Evolutionary conservation across 2,113 vertebrate genomes (phyloP), one percentile per base, ranked within the genome.

Genomic region (Galeopterus variegatus): DNA sequence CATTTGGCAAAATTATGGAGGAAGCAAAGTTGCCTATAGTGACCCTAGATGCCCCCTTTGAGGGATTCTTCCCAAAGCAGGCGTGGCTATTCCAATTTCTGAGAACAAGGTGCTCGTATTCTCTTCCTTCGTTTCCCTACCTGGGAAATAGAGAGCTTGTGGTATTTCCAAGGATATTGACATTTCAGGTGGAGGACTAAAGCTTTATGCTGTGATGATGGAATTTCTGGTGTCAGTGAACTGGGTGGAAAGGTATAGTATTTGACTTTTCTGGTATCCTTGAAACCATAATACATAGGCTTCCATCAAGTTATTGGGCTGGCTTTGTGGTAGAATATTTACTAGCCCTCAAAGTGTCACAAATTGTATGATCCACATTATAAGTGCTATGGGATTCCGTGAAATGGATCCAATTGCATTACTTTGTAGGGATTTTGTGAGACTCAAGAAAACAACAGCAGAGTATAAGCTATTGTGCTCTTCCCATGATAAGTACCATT

Each of bases 221-320:
- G 56, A n/a, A 91, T 96, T 88, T 90, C 67, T 94, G 91, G 94
- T 72, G 88, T 88, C n/a, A 52, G 60, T 52, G 80, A 80, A 4
- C n/a, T 94, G 58, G 60, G 52, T 80, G n/a, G 58, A 79, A 60
- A 93, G 36, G 28, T 81, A 24, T 21, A 96, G 80, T 92, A 76
- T 92, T 80, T 69, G 72, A 76, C 93, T 45, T 89, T 88, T 95
- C 65, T 80, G 62, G 48, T 62, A 85, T 89, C 52, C 31, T 90
- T 62, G 52, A 86, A 95, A 85, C 48, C 8, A n/a, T 36, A 72
- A 24, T 56, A 56, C 31, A 58, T 0, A 33, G 58, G 41, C 56
- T 95, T 89, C 87, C 33, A 45, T 70, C 26, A 88, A 60, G 19
- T 28, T 88, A 76, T 90, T 76, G 65, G 33, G 14, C 50, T 84